These are phyloP conservation scores for Alligator mississippiensis DNA, from an alignment of 2,113 vertebrate species.

Conservation along the genomic window DNA sequence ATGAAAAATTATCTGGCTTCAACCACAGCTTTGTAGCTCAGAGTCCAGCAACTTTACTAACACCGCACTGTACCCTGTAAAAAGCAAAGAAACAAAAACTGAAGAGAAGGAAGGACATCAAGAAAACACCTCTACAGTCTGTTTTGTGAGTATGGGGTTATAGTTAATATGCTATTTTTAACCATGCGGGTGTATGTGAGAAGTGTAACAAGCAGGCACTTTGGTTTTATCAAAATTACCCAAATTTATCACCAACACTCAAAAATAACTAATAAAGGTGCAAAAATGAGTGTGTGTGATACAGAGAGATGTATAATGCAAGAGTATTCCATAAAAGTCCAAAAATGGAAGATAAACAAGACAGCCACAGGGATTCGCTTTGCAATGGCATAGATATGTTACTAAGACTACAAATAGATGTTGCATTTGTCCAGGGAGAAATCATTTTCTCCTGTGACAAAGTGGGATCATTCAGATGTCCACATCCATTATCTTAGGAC, in stretches of 20 bases:
- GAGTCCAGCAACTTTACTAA: neutral
- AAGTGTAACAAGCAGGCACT: neutral
- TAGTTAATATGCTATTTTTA: neutral
- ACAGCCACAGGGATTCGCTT: neutral
- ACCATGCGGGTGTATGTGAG: neutral
- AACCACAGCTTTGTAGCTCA: neutral
- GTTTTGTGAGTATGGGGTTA: conserved; percentile 22
- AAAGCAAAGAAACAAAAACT: neutral
- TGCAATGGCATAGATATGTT: neutral
- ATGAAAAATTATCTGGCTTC: neutral
- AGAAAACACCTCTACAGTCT: neutral
- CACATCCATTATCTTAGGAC: no score
- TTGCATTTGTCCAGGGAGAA: no score
- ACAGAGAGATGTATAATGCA: neutral
- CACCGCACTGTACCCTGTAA: neutral
- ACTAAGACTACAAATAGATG: neutral
- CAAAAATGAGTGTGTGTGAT: neutral
- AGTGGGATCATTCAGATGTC: no score
- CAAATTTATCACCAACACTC: neutral
- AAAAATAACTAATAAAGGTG: neutral
- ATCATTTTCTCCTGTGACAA: no score
- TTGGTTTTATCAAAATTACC: neutral
- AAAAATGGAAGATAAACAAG: neutral
- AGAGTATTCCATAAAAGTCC: neutral
- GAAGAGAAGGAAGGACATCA: neutral